A percentile compares a stretch with the other conserved stretches of the same genome.
Evolutionary conservation across 2,888 invertebrate genomes (phyloP).

Genomic region (Mythimna pallens): DNA sequence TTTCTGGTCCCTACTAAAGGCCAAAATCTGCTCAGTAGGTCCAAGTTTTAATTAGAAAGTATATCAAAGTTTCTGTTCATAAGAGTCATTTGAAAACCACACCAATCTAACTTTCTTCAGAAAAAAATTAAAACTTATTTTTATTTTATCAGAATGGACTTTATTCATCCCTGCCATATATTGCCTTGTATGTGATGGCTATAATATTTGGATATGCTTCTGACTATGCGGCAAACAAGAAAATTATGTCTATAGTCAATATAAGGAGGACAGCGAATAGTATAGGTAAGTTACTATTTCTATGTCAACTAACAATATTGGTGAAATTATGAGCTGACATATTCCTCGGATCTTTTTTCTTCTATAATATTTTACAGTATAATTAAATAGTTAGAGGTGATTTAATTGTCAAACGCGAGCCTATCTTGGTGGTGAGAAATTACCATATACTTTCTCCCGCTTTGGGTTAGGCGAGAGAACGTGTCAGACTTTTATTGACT

Average conservation of each 20-base stretch:
- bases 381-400: too few species aligned
- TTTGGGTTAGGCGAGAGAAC: too few species aligned
- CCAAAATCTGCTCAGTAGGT: neutral
- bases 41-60: neutral
- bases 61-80: neutral
- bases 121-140: neutral
- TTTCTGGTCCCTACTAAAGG: neutral
- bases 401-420: too few species aligned
- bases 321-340: neutral
- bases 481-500: too few species aligned
- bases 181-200: slow-evolving; percentile 86
- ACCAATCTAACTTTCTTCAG: neutral
- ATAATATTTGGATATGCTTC: slow-evolving; percentile 76
- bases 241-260: slow-evolving; percentile 74
- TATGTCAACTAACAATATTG: neutral
- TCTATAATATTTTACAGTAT: neutral
- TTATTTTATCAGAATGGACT: slow-evolving; percentile 83
- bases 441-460: too few species aligned
- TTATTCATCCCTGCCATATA: slow-evolving; percentile 88
- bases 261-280: slow-evolving; percentile 82
- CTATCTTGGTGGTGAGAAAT: too few species aligned
- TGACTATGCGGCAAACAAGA: slow-evolving; percentile 73
- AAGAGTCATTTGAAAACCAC: neutral
- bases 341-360: neutral
- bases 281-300: slow-evolving; percentile 78